These are phyloP conservation scores for Nomada ferruginata DNA, from an alignment of 2,888 invertebrate species.

Conservation along the genomic window DNA sequence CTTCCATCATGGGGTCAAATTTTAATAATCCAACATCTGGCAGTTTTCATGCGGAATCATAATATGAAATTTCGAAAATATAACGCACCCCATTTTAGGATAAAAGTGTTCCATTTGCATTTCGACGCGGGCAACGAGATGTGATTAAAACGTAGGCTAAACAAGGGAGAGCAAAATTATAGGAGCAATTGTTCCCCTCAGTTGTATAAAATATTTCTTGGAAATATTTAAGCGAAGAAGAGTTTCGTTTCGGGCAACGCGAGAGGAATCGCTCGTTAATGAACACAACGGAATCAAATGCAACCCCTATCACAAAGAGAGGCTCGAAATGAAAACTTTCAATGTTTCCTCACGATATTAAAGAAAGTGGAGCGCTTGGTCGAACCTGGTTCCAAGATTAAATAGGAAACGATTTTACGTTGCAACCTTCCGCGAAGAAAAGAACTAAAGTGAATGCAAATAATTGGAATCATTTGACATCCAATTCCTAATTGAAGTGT, in stretches of 20 bases:
- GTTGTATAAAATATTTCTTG: no score
- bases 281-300: not conserved
- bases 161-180: no score
- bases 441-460: no score
- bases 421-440: not conserved
- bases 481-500: no score
- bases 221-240: no score
- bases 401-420: no score
- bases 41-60: not conserved
- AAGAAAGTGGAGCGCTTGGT: conserved; percentile 11
- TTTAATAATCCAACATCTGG: conserved; percentile 36
- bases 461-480: no score
- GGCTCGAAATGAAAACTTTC: not conserved
- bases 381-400: not conserved
- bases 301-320: not conserved
- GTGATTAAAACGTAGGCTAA: not conserved
- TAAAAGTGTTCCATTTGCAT: conserved; percentile 3
- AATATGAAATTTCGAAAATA: not conserved
- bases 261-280: not conserved
- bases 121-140: not conserved
- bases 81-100: not conserved
- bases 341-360: conserved; percentile 2
- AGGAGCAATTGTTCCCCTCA: not conserved
- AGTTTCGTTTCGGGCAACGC: not conserved
- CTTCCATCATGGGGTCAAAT: conserved; percentile 28